Evolutionary conservation across 1,140 invertebrate species (phyloP), one percentile per base, ranked within the genome.

Genomic region (Trichonephila clavata): DNA sequence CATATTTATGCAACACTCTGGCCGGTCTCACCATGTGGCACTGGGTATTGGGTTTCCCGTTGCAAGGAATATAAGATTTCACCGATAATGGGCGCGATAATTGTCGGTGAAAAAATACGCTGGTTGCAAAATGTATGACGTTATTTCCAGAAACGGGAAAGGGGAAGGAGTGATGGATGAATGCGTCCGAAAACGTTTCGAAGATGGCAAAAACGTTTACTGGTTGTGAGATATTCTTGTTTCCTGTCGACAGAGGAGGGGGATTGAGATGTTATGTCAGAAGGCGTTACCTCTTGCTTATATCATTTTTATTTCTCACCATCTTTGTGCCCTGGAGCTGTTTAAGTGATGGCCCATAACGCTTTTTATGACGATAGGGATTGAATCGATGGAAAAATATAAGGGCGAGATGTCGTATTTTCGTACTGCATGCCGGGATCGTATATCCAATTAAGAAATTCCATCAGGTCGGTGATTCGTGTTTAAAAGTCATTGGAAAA

Each of bases 71-170:
- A 71, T 71, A 71, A 14, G 27, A 71, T 71, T 71, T 71, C 68
- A 16, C 27, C 68, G 68, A 63, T 91, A 91, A 91, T 91, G 77
- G 89, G 43, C 16, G 32, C 77, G 89, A 91, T 91, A 91, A 91
- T 91, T 91, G 89, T 88, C 89, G 77, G 20, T 32, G 27, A 27
- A 39, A 57, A n/a, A 81, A 81, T 43, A n/a, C n/a, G 14, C 14
- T 24, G 13, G 18, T 13, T 50, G 32, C 18, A 43, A 43, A 57
- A 43, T 57, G 80, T 81, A 21, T 81, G 32, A 57, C 43, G 39
- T 81, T 81, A 57, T 81, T 81, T 81, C 80, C 80, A 43, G 80
- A 43, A 43, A 81, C 18, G 80, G 89, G 57, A 71, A 63, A 27
- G 27, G 43, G 20, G 16, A 86, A 14, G 18, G 39, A 6, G 24